Evolutionary conservation across 2,888 invertebrate genomes (phyloP).

Genomic region (Mesopsocus fuscifrons): DNA sequence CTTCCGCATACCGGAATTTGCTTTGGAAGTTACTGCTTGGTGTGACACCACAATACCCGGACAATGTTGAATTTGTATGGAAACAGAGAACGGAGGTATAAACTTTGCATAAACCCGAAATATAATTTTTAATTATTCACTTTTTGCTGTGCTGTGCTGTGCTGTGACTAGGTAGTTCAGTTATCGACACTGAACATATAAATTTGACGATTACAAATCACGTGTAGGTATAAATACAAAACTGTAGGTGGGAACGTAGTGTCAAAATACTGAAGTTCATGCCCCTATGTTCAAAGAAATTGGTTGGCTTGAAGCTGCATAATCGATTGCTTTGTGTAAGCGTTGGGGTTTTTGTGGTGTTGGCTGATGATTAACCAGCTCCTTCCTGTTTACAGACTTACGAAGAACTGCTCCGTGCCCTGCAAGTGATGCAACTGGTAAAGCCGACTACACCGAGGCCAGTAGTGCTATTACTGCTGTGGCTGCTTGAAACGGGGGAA

Average conservation of each 20-base stretch:
- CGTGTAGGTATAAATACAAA: too few relatives aligned
- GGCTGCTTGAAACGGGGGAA: constrained; percentile 55
- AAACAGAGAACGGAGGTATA: constrained; percentile 39
- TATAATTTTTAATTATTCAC: neutral
- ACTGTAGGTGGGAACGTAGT: too few relatives aligned
- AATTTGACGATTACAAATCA: too few relatives aligned
- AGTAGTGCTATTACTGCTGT: constrained; percentile 57
- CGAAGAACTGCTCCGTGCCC: constrained; percentile 48
- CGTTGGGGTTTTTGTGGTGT: too few relatives aligned
- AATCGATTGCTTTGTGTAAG: too few relatives aligned
- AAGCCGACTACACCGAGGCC: constrained; percentile 43
- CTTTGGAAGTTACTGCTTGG: constrained; percentile 77
- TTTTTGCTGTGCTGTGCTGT: too few relatives aligned
- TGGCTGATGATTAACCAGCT: too few relatives aligned
- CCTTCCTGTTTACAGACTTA: constrained; percentile 32
- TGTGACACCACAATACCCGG: constrained; percentile 59
- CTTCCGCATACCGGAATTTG: constrained; percentile 55
- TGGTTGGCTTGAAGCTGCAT: too few relatives aligned
- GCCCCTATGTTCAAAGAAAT: too few relatives aligned
- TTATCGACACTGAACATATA: too few relatives aligned
- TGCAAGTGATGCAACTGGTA: constrained; percentile 44
- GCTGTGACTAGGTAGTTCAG: too few relatives aligned
- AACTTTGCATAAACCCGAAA: neutral
- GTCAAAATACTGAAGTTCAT: too few relatives aligned
- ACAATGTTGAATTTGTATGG: constrained; percentile 55